Conservation (phyloP, 1,140 invertebrate species). For the Lepidurus packardi region DNA sequence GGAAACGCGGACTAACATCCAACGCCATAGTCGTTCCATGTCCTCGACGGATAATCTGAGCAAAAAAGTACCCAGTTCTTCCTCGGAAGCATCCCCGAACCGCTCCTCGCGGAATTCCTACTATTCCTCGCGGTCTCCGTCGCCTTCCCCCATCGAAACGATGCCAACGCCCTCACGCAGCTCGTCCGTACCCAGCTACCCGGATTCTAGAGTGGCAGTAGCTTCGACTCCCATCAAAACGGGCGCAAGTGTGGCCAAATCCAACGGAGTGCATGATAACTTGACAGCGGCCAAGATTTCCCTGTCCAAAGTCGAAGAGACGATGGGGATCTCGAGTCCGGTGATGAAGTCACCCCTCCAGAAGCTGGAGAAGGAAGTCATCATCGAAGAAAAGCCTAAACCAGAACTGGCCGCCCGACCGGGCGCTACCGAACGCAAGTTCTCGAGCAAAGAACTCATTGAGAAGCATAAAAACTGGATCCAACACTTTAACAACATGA, state of each 20-base stretch:
- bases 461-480: slow-evolving; percentile 88
- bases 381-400: slow-evolving; percentile 22
- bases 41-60: neutral
- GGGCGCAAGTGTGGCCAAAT: neutral
- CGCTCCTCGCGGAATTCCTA: slow-evolving; percentile 23
- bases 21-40: slow-evolving; percentile 14
- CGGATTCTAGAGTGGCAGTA: neutral
- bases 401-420: slow-evolving; percentile 53
- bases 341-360: slow-evolving; percentile 11
- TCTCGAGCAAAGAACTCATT: slow-evolving; percentile 76
- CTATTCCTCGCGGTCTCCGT: slow-evolving; percentile 32
- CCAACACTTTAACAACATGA: slow-evolving; percentile 59
- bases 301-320: neutral
- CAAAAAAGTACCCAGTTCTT: slow-evolving; percentile 5
- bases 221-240: neutral
- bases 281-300: neutral
- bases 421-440: slow-evolving; percentile 71
- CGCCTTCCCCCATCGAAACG: slow-evolving; percentile 23
- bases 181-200: slow-evolving; percentile 15
- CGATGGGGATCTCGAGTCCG: neutral
- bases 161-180: slow-evolving; percentile 6
- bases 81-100: neutral
- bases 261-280: neutral
- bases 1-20: neutral
- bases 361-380: slow-evolving; percentile 26